These are phyloP conservation scores for Chalcis sispes DNA, from an alignment of 2,888 invertebrate species.

Conservation along the genomic window DNA sequence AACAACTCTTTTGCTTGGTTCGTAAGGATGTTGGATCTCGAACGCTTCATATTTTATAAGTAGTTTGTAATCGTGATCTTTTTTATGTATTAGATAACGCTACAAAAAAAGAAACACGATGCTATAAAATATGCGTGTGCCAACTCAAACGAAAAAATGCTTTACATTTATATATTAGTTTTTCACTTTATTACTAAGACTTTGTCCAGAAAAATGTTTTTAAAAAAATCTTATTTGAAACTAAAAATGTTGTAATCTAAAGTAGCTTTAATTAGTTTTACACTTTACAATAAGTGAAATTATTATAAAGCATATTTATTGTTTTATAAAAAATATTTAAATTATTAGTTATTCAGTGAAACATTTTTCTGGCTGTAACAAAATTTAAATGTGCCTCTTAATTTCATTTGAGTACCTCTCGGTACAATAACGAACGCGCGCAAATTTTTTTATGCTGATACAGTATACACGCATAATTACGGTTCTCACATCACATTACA, in stretches of 20 bases:
- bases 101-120: background rate
- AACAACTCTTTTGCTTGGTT: conserved; percentile 37
- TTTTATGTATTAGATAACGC: background rate
- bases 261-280: background rate
- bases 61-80: conserved; percentile 29
- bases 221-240: background rate
- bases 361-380: conserved; percentile 18
- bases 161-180: conserved; percentile 4
- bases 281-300: background rate
- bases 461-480: conserved; percentile 5
- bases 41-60: conserved; percentile 44
- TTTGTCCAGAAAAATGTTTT: conserved; percentile 20
- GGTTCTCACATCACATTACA: conserved; percentile 20
- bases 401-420: conserved; percentile 35
- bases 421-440: conserved; percentile 31
- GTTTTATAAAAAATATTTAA: background rate
- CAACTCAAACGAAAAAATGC: conserved; percentile 1
- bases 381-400: background rate
- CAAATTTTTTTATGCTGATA: background rate
- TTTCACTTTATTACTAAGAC: background rate
- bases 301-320: conserved; percentile 5
- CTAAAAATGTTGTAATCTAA: background rate
- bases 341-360: no score
- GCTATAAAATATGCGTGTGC: background rate
- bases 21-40: conserved; percentile 48